Base-by-base conservation (phyloP, 2,113 vertebrate genomes). In the Calidris pugnax region DNA sequence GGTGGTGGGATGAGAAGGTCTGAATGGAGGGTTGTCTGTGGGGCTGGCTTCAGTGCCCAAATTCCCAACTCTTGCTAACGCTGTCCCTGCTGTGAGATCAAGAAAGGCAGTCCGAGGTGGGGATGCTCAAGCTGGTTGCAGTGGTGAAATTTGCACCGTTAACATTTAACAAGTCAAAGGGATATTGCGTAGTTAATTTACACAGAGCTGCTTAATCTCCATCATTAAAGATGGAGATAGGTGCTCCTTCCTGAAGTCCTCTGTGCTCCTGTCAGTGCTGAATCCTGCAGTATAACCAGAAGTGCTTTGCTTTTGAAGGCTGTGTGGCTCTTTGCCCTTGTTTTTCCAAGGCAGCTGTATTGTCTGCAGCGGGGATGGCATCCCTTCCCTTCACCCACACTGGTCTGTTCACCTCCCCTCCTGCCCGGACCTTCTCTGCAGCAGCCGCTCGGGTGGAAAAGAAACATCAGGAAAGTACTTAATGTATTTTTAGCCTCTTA, bases 401-500 rank as follows among this genome's bases (percentile, higher is more conserved):
- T 1, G 20, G 7, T 74, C 60, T 37, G 14, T 24, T 96, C 81
- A 50, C 77, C 85, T 93, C 55, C 53, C 24, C 45, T 85, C 78
- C 62, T 80, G 45, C 82, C 74, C 7, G 0, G 55, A 77, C 68
- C 79, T 85, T 37, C 87, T 87, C 78, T 47, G 81, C 91, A 60
- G 71, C 51, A 47, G n/a, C 67, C 4, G 0, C 67, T 83, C 0
- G 3, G 37, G 69, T 94, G 53, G 89, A 95, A 94, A 91, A 79
- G 87, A 83, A 88, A 77, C 87, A 51, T 63, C 51, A 90, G 90
- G 93, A 73, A 90, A 94, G 90, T 77, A 67, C 79, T 96, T 66
- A 37, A 69, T 96, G 47, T 96, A 96, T 97, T 96, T 96, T 96
- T 96, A 96, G 90, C 90, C 75, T 85, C 85, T 69, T 24, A 9